These are phyloP conservation scores for Apostichopus leukothele DNA, from an alignment of 53 echinoderm and acorn worm genomes.

Conservation along the genomic window DNA sequence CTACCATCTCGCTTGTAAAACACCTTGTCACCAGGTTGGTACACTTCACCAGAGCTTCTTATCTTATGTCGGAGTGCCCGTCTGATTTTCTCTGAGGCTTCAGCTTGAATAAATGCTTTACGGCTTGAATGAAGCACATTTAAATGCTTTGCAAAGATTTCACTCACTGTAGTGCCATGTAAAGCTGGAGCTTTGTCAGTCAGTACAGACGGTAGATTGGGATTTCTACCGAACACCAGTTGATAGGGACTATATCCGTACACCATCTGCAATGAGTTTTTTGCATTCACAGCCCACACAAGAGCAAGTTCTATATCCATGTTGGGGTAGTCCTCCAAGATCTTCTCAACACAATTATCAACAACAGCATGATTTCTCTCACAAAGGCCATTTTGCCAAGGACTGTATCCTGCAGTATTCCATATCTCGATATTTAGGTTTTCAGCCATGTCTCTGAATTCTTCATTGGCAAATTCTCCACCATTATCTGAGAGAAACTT, in stretches of 20 bases:
- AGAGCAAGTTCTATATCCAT: constrained; percentile 31
- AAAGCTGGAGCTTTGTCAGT: constrained; percentile 18
- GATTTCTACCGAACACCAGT: constrained; percentile 24
- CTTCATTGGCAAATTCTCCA: constrained; percentile 39
- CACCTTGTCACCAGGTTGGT: constrained; percentile 28
- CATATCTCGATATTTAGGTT: constrained; percentile 34
- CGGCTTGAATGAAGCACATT: constrained; percentile 19
- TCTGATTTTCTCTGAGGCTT: not conserved
- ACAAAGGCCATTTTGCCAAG: constrained; percentile 41
- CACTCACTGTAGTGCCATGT: too few species aligned
- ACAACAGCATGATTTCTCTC: constrained; percentile 41
- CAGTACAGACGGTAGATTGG: constrained; percentile 21
- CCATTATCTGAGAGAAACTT: constrained; percentile 44
- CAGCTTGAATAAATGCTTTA: too few species aligned
- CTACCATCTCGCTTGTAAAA: not conserved
- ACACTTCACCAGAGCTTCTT: too few species aligned
- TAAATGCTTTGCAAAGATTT: too few species aligned
- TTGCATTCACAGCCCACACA: constrained; percentile 43
- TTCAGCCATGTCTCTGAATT: constrained; percentile 37
- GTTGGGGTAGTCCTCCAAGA: constrained; percentile 39
- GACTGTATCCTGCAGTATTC: constrained; percentile 24
- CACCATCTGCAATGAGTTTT: constrained; percentile 35
- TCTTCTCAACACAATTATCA: constrained; percentile 25
- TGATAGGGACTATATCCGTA: constrained; percentile 34
- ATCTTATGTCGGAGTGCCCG: not conserved